These are phyloP conservation scores for Sebastes melanostomus DNA, from an alignment of 2,797 vertebrate species.

Conservation along the genomic window DNA sequence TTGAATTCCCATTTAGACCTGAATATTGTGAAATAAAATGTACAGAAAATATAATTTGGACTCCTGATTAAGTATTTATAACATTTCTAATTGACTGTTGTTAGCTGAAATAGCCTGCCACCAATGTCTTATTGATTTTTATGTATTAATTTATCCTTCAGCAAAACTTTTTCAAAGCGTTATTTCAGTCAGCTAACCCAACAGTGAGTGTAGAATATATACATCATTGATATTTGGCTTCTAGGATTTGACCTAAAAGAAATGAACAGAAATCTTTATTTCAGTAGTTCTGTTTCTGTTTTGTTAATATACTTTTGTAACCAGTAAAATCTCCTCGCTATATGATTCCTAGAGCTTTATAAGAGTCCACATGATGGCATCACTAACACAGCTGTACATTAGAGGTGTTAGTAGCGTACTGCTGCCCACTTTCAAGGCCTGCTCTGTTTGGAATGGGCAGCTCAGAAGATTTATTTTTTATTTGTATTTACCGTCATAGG, in stretches of 20 bases:
- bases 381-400: slow-evolving; percentile 60
- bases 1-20: background rate
- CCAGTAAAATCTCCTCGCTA: background rate
- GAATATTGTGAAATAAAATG: background rate
- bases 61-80: background rate
- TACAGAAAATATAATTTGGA: background rate
- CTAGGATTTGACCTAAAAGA: background rate
- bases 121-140: background rate
- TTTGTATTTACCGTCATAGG: background rate
- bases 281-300: background rate
- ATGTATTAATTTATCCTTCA: background rate
- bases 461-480: background rate
- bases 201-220: background rate
- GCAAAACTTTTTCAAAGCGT: background rate
- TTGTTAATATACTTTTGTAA: background rate
- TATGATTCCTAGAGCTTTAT: slow-evolving; percentile 9
- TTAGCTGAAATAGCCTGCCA: background rate
- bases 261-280: too few species aligned
- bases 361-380: slow-evolving; percentile 75
- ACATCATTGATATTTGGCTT: too few species aligned
- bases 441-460: background rate
- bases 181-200: background rate
- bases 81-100: background rate
- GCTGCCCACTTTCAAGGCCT: background rate
- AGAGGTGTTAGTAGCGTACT: slow-evolving; percentile 11